A percentile compares a stretch with the other conserved stretches of the same genome.
Conservation (phyloP, 2,797 vertebrate species). For the Myioborus melanocephalus region DNA sequence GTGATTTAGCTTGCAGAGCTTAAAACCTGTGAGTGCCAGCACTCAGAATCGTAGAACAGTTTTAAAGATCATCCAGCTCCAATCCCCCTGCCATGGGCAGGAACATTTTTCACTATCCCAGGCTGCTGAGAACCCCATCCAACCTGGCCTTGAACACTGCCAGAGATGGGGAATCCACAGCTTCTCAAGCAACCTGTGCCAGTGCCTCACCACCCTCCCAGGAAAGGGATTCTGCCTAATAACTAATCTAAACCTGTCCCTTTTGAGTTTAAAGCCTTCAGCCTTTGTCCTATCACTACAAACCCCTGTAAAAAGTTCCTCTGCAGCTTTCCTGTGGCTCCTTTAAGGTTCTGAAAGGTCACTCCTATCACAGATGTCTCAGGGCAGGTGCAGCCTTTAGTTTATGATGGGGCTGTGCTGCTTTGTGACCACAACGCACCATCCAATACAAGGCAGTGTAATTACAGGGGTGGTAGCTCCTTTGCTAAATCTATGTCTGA, state of each 20-base stretch:
- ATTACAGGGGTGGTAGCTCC: background rate
- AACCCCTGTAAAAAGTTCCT: background rate
- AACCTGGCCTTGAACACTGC: background rate
- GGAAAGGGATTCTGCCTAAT: too few relatives aligned
- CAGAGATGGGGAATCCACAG: background rate
- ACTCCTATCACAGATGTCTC: background rate
- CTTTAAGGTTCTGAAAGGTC: background rate
- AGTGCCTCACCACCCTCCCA: background rate
- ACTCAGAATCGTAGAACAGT: accelerated
- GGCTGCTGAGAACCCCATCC: background rate
- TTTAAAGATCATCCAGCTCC: background rate
- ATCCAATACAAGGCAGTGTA: background rate
- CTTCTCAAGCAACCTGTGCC: background rate
- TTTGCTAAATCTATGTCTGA: background rate
- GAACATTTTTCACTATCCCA: background rate
- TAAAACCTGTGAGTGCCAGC: background rate
- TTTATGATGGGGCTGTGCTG: background rate
- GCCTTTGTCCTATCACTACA: background rate
- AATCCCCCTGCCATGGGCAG: background rate
- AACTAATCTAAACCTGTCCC: background rate
- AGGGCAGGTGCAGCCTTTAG: background rate
- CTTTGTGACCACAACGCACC: background rate
- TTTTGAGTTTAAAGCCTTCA: background rate
- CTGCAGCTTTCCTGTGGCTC: background rate
- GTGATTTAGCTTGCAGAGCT: background rate